Base-by-base conservation (phyloP, 1,140 invertebrate species). In the Dendrolimus kikuchii region DNA sequence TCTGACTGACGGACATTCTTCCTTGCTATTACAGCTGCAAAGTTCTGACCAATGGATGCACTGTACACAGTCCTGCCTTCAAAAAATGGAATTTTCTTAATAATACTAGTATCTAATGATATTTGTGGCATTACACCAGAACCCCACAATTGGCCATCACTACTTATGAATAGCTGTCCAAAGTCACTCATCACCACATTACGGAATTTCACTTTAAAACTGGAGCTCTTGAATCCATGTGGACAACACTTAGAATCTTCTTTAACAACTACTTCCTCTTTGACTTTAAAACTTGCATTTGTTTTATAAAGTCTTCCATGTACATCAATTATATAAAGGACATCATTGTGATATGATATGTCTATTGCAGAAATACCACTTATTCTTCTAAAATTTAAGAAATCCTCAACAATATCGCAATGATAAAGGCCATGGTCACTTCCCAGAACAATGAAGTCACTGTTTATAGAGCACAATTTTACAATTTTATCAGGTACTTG, bases 91-190 rank as follows among this genome's bases (percentile, higher is more conserved):
- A 95, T 89, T 83, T 89, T 91, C 42, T 89, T 90, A 53, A 93
- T 92, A 66, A 81, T 88, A 53, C 62, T 62, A 54, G 83, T 84
- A 47, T 90, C 90, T 56, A 94, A 88, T 10, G 91, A 89, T 53
- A 94, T 90, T 71, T 94, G 91, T 6, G 90, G 89, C 77, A 94
- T 93, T 66, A 87, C 77, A 44, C 94, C 94, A 62, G 90, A 92
- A 1, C 90, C 92, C 93, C 93, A 95, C 6, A 95, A 77, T 57
- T 94, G 91, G 23, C 92, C 91, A 78, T 83, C 89, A 62, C 91
- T 90, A 40, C 91, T 92, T 36, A 93, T 88, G 78, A 91, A 93
- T 5, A 93, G 81, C 53, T 89, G 81, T 5, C 90, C 89, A 72
- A 88, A 89, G 62, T 91, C 89, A 64, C 87, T 91, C 45, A 90